These are phyloP conservation scores for Bombus sylvicola DNA, from an alignment of 1,140 invertebrate species.

Conservation along the genomic window DNA sequence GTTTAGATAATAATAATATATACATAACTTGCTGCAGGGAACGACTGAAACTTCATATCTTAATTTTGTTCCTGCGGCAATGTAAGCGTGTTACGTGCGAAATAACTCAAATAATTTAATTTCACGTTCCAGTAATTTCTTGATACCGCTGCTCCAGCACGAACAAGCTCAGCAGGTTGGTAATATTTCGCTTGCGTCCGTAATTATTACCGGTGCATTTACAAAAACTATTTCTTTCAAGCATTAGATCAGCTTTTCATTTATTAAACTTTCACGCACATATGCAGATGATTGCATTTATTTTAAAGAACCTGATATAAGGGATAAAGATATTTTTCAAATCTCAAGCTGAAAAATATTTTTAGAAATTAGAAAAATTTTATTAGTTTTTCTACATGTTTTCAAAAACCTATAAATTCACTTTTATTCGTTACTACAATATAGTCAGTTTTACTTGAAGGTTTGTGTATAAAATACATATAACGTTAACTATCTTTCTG, in stretches of 20 bases:
- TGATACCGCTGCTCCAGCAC: conserved; percentile 14
- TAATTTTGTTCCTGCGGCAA: conserved; percentile 25
- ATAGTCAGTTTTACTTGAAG: not conserved
- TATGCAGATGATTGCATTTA: not conserved
- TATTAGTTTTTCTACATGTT: not conserved
- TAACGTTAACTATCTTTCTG: not conserved
- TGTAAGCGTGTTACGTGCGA: conserved; percentile 28
- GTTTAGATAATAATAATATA: conserved; percentile 16
- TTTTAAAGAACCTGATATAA: no score
- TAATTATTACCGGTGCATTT: conserved; percentile 15
- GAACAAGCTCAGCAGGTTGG: not conserved
- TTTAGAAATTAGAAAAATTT: not conserved
- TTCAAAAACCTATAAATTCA: no score
- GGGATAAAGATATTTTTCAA: not conserved
- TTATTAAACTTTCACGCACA: not conserved
- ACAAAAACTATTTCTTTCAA: not conserved
- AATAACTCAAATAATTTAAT: conserved; percentile 52
- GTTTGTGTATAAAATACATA: not conserved
- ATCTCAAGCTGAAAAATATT: not conserved
- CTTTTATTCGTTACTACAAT: not conserved
- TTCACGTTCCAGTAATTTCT: conserved; percentile 43
- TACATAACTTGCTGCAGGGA: not conserved
- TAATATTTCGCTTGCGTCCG: conserved; percentile 7
- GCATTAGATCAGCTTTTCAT: not conserved
- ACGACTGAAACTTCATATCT: conserved; percentile 13